A percentile compares a stretch with the other conserved stretches of the same genome.
phyloP scores from a whole-genome alignment of 2,113 vertebrate genomes.

The Eleginops maclovinus region DNA sequence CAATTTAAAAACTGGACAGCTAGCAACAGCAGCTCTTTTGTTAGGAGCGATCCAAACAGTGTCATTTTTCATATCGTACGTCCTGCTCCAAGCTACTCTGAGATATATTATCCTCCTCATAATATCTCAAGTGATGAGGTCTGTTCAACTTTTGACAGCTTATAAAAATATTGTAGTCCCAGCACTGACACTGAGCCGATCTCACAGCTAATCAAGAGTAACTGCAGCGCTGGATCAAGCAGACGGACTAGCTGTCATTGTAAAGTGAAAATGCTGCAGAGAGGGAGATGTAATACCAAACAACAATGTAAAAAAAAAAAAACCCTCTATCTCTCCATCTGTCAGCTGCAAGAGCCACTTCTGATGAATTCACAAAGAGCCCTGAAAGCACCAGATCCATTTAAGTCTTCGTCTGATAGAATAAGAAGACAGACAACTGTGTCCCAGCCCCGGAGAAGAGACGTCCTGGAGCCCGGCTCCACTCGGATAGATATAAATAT shows the following conservation, averaged over 20 bases:
- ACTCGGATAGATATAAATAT: constrained; percentile 58
- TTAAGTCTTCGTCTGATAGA: constrained; percentile 49
- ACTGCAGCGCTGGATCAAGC: constrained; percentile 20
- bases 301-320: constrained; percentile 11
- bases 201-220: constrained; percentile 34
- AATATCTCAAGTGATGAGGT: neutral
- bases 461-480: constrained; percentile 35
- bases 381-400: constrained; percentile 36
- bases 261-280: constrained; percentile 31
- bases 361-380: constrained; percentile 47
- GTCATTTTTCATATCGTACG: neutral
- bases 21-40: neutral
- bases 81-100: neutral
- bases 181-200: constrained; percentile 27
- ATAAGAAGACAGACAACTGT: constrained; percentile 45
- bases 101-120: neutral
- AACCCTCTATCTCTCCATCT: constrained; percentile 9
- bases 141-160: constrained; percentile 12
- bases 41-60: neutral
- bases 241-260: constrained; percentile 27
- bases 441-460: constrained; percentile 38
- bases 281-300: constrained; percentile 16
- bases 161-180: neutral
- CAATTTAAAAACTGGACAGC: neutral
- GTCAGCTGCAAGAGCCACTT: constrained; percentile 30